These are phyloP conservation scores for Choloepus hoffmanni DNA, from an alignment of 2,113 vertebrate genomes.

Conservation along the genomic window DNA sequence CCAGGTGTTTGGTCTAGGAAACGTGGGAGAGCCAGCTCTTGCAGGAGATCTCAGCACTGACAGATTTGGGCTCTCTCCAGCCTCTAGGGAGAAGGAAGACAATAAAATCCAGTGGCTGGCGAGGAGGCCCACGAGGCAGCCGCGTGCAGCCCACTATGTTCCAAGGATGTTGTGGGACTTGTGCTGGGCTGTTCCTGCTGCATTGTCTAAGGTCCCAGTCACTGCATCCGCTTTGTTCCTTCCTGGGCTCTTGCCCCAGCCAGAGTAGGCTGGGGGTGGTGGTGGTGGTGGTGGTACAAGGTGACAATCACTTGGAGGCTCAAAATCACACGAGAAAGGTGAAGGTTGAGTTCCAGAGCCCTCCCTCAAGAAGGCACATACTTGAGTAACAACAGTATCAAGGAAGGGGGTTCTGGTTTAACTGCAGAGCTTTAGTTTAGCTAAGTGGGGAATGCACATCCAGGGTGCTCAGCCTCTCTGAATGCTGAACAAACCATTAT, in stretches of 20 bases:
- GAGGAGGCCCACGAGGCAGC: neutral
- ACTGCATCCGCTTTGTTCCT: neutral
- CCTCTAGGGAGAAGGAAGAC: neutral
- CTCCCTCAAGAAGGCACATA: rapidly evolving
- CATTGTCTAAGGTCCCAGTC: neutral
- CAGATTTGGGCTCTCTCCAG: neutral
- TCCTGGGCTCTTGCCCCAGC: neutral
- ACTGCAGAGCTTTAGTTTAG: neutral
- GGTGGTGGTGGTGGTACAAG: no score
- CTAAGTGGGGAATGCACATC: neutral
- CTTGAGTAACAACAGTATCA: neutral
- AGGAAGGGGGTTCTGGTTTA: neutral
- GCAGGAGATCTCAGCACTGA: neutral
- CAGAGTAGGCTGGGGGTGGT: neutral
- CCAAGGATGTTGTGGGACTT: neutral
- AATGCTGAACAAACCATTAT: neutral
- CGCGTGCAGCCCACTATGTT: neutral
- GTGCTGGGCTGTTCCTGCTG: neutral
- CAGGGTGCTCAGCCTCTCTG: neutral
- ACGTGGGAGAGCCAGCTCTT: neutral
- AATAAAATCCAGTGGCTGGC: neutral
- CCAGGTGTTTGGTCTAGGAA: slow-evolving; percentile 23
- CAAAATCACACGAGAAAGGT: neutral
- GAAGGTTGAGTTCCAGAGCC: neutral
- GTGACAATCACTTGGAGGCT: neutral